Evolutionary conservation across 2,113 vertebrate species (phyloP).

Genomic region (Arothron firmamentum): DNA sequence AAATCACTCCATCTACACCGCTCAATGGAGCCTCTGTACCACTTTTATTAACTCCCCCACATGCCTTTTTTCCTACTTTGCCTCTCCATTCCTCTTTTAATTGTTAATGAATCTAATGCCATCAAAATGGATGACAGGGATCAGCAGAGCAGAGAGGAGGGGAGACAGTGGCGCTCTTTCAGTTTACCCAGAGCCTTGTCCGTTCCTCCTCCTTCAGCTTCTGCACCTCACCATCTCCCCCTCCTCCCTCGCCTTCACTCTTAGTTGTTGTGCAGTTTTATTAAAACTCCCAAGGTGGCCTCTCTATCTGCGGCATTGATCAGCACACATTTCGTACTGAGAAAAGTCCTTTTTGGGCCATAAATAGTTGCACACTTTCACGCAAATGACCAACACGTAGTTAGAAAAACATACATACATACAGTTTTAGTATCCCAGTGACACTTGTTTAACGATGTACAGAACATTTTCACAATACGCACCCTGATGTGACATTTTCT

Average conservation of each 20-base stretch:
- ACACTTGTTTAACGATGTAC: neutral
- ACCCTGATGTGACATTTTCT: neutral
- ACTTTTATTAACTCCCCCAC: constrained; percentile 69
- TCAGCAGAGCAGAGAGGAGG: constrained; percentile 74
- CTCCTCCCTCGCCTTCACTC: constrained; percentile 50
- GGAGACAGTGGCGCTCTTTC: constrained; percentile 70
- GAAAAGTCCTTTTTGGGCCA: constrained; percentile 23
- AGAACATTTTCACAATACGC: neutral
- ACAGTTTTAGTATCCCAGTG: neutral
- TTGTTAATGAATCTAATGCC: constrained; percentile 81
- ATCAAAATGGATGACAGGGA: constrained; percentile 77
- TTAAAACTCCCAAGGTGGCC: constrained; percentile 72
- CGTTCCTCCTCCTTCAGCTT: constrained; percentile 44
- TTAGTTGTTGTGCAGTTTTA: constrained; percentile 57
- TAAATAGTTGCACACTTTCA: constrained; percentile 33
- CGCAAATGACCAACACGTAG: constrained; percentile 8
- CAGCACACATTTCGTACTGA: constrained; percentile 27
- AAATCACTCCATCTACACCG: constrained; percentile 74
- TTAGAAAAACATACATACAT: neutral
- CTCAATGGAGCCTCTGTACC: constrained; percentile 79
- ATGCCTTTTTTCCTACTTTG: constrained; percentile 44
- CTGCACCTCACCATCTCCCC: constrained; percentile 21
- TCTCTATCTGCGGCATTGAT: constrained; percentile 58
- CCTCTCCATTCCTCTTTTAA: constrained; percentile 69
- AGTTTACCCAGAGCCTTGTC: constrained; percentile 34